Percentiles rank a stretch among this genome's conserved stretches.
These are phyloP conservation scores for Hirudinaria manillensis DNA, from an alignment of 2,888 invertebrate species.

Conservation along the genomic window DNA sequence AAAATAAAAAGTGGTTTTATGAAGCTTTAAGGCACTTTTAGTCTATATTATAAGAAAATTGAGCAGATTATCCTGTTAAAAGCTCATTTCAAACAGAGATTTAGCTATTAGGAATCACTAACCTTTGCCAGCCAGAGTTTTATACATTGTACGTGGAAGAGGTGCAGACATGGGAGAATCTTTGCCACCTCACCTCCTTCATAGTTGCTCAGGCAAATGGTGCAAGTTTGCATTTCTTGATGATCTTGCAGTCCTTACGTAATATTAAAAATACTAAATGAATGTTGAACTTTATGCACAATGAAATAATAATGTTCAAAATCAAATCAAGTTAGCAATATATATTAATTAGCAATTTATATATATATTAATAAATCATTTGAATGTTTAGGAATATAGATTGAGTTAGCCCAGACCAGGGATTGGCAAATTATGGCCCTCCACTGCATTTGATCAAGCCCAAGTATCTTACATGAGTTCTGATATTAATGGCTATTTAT, in stretches of 20 bases:
- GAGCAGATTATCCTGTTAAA: background rate
- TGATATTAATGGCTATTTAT: too few species aligned
- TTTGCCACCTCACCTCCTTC: background rate
- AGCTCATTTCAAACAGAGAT: background rate
- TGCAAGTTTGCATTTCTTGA: background rate
- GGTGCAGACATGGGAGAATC: background rate
- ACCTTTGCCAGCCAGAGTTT: slow-evolving; percentile 13
- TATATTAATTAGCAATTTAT: too few species aligned
- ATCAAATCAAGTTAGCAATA: too few species aligned
- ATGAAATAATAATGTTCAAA: background rate
- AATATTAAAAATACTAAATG: too few species aligned
- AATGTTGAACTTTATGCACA: too few species aligned
- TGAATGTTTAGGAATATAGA: too few species aligned
- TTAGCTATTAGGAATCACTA: background rate
- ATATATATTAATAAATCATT: too few species aligned
- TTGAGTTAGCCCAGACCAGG: too few species aligned
- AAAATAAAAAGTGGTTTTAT: background rate
- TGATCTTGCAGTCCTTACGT: too few species aligned
- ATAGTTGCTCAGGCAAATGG: background rate
- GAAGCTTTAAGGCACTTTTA: background rate
- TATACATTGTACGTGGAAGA: slow-evolving; percentile 1
- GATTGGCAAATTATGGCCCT: too few species aligned
- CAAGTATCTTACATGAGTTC: too few species aligned
- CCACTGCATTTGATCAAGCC: too few species aligned
- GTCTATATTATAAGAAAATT: background rate